Evolutionary conservation across 2,888 invertebrate genomes (phyloP), one percentile per base, ranked within the genome.

Genomic region (Escarpia spicata): DNA sequence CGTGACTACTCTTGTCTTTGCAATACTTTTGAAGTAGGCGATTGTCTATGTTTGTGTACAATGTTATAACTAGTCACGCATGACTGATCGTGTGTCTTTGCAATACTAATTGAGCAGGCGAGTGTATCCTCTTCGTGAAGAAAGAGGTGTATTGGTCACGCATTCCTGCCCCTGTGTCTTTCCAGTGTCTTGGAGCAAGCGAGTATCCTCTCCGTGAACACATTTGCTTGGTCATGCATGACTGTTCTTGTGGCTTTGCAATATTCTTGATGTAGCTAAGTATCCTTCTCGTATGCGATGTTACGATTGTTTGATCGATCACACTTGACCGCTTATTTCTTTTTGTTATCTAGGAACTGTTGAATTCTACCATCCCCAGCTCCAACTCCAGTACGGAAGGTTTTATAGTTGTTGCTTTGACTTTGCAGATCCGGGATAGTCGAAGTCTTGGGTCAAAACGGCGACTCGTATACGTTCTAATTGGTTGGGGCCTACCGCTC

Each of bases 401-500:
- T 0, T 52, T 52, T 12, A 52, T 3, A 52, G 0, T 52, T 60
- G 19, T 60, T 60, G 60, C 60, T 19, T 75, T 75, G 75, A 75
- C 26, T 75, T 26, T 75, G 26, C 75, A 75, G 75, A 75, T 75
- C 6, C 75, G 75, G 26, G 75, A 75, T 26, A 26, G 75, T 75
- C 75, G 75, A 26, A 4, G 75, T 75, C 75, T 75, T 26, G 75
- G 90, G 44, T 26, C 26, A 45, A 45, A 43, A 15, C 45, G 44
- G 19, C 90, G 92, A 6, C 4, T 90, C 9, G 43, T 58, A 45
- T 92, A 92, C 37, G 90, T 31, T 1, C 45, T 52, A 9, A 90
- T 92, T 90, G 90, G 92, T 10, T 92, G 92, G 92, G 31, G 44
- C 3, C 60, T 92, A 4, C 92, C 92, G n/a, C 10, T 19, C 0